Base-by-base conservation (phyloP, 1,140 invertebrate genomes). In the Whitmania pigra region DNA sequence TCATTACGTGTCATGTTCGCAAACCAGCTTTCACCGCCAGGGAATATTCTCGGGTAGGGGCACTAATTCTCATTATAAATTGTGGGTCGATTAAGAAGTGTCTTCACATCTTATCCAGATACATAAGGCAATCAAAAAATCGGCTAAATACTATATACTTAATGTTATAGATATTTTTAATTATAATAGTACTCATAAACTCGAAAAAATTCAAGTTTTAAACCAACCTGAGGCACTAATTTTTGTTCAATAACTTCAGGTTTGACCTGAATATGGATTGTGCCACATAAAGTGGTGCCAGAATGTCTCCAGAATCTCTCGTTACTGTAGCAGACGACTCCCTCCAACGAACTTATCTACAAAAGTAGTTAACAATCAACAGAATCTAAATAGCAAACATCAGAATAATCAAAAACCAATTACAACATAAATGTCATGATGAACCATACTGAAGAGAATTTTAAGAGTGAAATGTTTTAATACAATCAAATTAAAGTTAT, bases 281-380 rank as follows among this genome's bases (percentile, higher is more conserved):
- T 81, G 4, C 82, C 83, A 69, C 78, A 77, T 22, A 80, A 75
- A 63, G 82, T 78, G 67, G 76, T 76, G 6, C 81, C 78, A 4
- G 83, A 81, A 74, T 84, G 82, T 60, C 77, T 77, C 84, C 84
- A 85, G 75, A 84, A 81, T 72, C 83, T 79, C 31, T 81, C 82
- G 27, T 81, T 78, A 73, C 81, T 76, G 73, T 83, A 84, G 5
- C 81, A 78, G 54, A 80, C 66, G 20, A 85, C 80, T 11, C 82
- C 83, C 43, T 84, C 83, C 71, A 84, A 75, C 15, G 78, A 75
- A 36, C 82, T 71, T 18, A 84, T 75, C 83, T 85, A 75, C n/a
- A 75, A 72, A 31, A 75, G 57, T 57, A 74, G 66, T 68, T 17
- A 75, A 53, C 7, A 54, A 29, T 31, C 66, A 31, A 25, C 1